Conservation (phyloP, 2,113 vertebrate species). For the Mormyrus lacerda region DNA sequence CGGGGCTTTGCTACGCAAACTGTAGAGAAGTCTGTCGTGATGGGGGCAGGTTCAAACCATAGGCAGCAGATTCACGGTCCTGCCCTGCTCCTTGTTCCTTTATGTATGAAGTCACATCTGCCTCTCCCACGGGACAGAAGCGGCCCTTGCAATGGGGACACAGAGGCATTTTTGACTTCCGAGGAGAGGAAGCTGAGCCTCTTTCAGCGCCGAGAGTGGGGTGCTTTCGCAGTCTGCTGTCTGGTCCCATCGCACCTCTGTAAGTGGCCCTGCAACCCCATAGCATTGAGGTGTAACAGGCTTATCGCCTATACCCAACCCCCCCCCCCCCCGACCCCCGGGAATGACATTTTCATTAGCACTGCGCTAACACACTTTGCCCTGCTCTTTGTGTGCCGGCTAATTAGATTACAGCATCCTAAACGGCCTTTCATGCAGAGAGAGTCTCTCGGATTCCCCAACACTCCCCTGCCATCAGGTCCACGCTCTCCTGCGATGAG, state of each 20-base stretch:
- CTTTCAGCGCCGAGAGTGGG: neutral
- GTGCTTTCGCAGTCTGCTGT: neutral
- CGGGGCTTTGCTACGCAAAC: neutral
- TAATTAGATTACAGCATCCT: slow-evolving; percentile 16
- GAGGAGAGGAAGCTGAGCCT: neutral
- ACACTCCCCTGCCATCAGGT: neutral
- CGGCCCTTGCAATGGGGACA: neutral
- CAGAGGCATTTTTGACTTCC: neutral
- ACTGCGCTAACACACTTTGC: neutral
- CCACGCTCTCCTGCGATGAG: neutral
- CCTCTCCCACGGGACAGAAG: neutral
- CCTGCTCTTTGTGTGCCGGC: neutral
- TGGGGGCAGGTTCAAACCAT: neutral
- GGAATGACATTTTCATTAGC: slow-evolving; percentile 17
- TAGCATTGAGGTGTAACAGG: neutral
- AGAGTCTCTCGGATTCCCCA: neutral
- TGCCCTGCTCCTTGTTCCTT: neutral
- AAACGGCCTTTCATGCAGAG: neutral
- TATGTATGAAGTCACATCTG: neutral
- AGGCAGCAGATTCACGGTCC: neutral
- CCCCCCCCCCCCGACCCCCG: neutral
- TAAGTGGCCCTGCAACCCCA: neutral
- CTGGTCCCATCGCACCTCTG: neutral
- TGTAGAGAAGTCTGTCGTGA: neutral
- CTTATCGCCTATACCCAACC: neutral